Evolutionary conservation across 2,797 vertebrate species (phyloP), one percentile per base, ranked within the genome.

Genomic region (Salmo trutta): DNA sequence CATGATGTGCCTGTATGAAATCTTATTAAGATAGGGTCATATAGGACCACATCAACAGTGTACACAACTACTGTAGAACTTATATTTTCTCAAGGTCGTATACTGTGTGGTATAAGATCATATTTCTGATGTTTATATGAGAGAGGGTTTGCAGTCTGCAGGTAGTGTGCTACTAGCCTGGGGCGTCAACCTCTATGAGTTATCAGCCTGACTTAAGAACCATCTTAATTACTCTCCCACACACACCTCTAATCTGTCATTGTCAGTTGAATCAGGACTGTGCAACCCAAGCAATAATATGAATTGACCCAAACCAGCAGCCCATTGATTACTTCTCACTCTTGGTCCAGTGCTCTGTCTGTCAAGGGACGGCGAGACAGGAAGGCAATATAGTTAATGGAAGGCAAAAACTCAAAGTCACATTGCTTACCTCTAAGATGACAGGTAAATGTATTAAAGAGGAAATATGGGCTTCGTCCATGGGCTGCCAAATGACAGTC

Each of bases 191-290:
- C 85, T 88, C 81, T 12, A 12, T 12, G 83, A 91, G 90, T 90
- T 90, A 89, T 92, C 91, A 82, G 86, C 75, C 78, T 89, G 87
- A 88, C 86, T 85, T 92, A 87, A 88, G 89, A 90, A 85, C 91
- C 87, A 88, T 95, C 92, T 93, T 95, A 94, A 94, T 94, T 94
- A 94, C 92, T 89, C 85, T 86, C 85, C 81, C 83, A 92, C 87
- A 83, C 86, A 87, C 85, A 77, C 29, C 86, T 81, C 79, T 92
- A 86, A 94, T 93, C 92, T 90, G 86, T 94, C 93, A 90, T 90
- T 91, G 91, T 91, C 91, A 90, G 81, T 78, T 89, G 84, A 88
- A 92, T 91, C 86, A 91, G 87, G 87, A 91, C 88, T 85, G 88
- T 91, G 92, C 89, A 91, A 91, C 91, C 84, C 83, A 73, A 90